phyloP scores from a whole-genome alignment of 1,140 invertebrate species.

The Papilio helenus region DNA sequence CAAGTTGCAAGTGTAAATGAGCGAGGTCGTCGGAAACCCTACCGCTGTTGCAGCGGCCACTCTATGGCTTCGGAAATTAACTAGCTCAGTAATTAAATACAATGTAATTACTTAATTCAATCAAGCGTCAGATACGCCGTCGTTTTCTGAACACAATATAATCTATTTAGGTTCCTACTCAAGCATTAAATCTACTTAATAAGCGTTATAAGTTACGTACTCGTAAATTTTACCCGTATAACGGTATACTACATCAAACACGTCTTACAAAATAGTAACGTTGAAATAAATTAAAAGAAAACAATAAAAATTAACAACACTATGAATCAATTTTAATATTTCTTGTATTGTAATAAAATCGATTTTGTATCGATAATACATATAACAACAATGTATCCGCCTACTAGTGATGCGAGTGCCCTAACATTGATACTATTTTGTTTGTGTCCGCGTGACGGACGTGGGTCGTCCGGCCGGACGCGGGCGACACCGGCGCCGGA shows the following conservation, averaged over 20 bases:
- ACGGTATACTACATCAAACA: neutral
- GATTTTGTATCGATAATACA: neutral
- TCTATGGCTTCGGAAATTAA: slow-evolving; percentile 78
- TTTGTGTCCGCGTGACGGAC: slow-evolving; percentile 57
- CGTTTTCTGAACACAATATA: slow-evolving; percentile 38
- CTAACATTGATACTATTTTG: slow-evolving; percentile 29
- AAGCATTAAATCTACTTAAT: slow-evolving; percentile 39
- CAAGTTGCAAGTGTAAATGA: slow-evolving; percentile 77
- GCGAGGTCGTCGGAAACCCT: slow-evolving; percentile 72
- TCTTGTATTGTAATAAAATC: neutral
- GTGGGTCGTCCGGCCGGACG: slow-evolving; percentile 60
- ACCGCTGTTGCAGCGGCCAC: slow-evolving; percentile 56
- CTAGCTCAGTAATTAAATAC: slow-evolving; percentile 78
- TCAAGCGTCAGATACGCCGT: slow-evolving; percentile 49
- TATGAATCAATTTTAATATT: neutral
- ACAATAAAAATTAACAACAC: neutral
- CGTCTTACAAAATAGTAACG: neutral
- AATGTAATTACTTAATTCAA: slow-evolving; percentile 79
- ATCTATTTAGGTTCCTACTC: slow-evolving; percentile 35
- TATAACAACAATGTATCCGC: neutral
- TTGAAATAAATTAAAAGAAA: slow-evolving; percentile 15
- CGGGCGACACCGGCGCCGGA: slow-evolving; percentile 57
- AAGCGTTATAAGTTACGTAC: slow-evolving; percentile 11
- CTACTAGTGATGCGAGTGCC: slow-evolving; percentile 14
- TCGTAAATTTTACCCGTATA: neutral